These are phyloP conservation scores for Phragmatobia fuliginosa DNA, from an alignment of 2,888 invertebrate species.

Conservation along the genomic window DNA sequence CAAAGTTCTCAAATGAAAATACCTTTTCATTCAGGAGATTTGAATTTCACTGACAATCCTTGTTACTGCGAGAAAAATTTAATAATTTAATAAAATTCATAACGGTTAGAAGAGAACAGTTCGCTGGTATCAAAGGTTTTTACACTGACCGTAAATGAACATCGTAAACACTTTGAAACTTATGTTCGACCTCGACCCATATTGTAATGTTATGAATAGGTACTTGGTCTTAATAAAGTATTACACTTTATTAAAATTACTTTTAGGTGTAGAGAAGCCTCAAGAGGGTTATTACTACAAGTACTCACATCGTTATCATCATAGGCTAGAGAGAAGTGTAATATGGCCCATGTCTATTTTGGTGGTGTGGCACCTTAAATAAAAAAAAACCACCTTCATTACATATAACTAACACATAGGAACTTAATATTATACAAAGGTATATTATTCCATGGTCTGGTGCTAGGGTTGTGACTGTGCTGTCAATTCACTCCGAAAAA, in stretches of 20 bases:
- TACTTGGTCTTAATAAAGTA: background rate
- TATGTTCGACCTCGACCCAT: background rate
- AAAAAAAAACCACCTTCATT: too few species aligned
- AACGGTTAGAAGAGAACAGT: background rate
- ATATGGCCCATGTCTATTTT: too few species aligned
- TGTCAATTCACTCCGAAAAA: too few species aligned
- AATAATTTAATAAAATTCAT: constrained; percentile 4
- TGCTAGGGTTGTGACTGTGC: too few species aligned
- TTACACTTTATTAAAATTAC: background rate
- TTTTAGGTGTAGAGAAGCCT: background rate
- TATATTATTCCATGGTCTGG: too few species aligned
- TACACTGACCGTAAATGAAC: background rate
- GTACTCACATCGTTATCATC: too few species aligned
- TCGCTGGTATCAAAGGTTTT: background rate
- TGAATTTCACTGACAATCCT: constrained; percentile 5
- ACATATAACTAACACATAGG: too few species aligned
- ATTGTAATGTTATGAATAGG: background rate
- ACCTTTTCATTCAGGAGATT: constrained; percentile 18
- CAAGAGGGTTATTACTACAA: background rate
- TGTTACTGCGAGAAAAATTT: constrained; percentile 7
- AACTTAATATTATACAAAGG: too few species aligned
- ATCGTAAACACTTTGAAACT: background rate
- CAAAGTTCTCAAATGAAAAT: constrained; percentile 17
- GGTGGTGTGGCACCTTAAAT: too few species aligned
- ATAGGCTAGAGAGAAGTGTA: too few species aligned